Base-by-base conservation (phyloP, 2,797 vertebrate genomes). In the Nannoperca australis region DNA sequence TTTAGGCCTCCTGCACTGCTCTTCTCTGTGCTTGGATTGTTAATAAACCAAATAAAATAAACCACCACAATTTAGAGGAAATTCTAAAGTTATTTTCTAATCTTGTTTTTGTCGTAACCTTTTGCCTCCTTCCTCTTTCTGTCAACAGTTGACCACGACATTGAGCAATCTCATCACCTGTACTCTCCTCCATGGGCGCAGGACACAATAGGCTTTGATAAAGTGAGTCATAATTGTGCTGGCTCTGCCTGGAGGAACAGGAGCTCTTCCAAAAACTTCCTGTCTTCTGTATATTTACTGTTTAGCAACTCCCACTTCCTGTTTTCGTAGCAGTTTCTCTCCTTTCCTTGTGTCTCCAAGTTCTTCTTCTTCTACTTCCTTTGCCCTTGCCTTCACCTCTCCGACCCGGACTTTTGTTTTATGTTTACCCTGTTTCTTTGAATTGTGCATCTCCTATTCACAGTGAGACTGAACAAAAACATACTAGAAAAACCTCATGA, bases 191-290 rank as follows among this genome's bases (percentile, higher is more conserved):
- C 91, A 0, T 95, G 95, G 49, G 85, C 83, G 5, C 96, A 95
- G 66, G 96, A 97, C 91, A 97, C 94, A 89, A 97, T 99, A 89
- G 97, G 95, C 62, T 99, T 99, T 90, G 96, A 99, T 71, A 94
- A 99, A 92, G 98, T 99, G 94, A 94, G 91, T 88, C 20, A 20
- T 45, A 20, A 47, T 56, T 68, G 40, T 27, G 22, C 27, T 30
- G 20, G 50, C 11, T 79, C 55, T 64, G 60, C 40, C 63, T 66
- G 68, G 56, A 56, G 22, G 18, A 79, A 42, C 27, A 51, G 36
- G 27, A 51, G 22, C 36, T 40, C 20, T 54, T n/a, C 24, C 30
- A 6, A n/a, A n/a, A n/a, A n/a, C n/a, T 20, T 27, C 45, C 50
- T 18, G 32, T 68, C 9, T 40, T 53, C n/a, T 73, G 47, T 60